Percentiles rank a stretch among this genome's conserved stretches.
Evolutionary conservation across 2,888 invertebrate species (phyloP).

Genomic region (Coelopa pilipes): DNA sequence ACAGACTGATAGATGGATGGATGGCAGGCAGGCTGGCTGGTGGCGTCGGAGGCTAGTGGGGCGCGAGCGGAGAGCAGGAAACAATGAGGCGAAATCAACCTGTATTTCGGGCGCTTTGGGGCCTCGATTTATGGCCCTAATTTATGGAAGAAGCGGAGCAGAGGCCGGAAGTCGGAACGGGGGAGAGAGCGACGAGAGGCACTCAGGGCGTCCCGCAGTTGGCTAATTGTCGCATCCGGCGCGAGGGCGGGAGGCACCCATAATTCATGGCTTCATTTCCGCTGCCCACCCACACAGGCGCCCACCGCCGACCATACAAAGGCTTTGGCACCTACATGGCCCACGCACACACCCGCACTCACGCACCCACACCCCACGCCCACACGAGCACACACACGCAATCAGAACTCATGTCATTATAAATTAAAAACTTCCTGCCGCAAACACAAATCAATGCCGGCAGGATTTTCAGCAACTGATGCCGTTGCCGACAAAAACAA

Average conservation of each 20-base stretch:
- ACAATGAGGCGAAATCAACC: no score
- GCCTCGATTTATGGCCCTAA: constrained; percentile 8
- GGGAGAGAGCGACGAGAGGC: not conserved
- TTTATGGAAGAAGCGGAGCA: not conserved
- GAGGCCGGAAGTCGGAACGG: not conserved
- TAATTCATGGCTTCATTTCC: constrained; percentile 5
- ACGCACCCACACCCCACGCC: not conserved
- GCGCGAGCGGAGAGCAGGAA: no score
- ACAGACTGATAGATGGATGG: no score
- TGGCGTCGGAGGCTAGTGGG: no score
- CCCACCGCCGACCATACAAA: not conserved
- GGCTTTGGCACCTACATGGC: not conserved
- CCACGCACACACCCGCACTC: not conserved
- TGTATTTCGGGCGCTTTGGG: not conserved
- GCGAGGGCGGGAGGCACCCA: not conserved
- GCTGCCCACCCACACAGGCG: not conserved
- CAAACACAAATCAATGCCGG: constrained; percentile 22
- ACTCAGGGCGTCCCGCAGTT: not conserved
- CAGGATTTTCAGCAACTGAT: not conserved
- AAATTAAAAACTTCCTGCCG: constrained; percentile 20
- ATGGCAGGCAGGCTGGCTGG: no score
- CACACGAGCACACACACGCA: not conserved
- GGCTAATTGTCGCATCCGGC: constrained; percentile 9
- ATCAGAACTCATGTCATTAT: constrained; percentile 12
- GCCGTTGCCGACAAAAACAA: not conserved